Evolutionary conservation across 2,797 vertebrate genomes (phyloP), one percentile per base, ranked within the genome.

Genomic region (Scarus forsteni): DNA sequence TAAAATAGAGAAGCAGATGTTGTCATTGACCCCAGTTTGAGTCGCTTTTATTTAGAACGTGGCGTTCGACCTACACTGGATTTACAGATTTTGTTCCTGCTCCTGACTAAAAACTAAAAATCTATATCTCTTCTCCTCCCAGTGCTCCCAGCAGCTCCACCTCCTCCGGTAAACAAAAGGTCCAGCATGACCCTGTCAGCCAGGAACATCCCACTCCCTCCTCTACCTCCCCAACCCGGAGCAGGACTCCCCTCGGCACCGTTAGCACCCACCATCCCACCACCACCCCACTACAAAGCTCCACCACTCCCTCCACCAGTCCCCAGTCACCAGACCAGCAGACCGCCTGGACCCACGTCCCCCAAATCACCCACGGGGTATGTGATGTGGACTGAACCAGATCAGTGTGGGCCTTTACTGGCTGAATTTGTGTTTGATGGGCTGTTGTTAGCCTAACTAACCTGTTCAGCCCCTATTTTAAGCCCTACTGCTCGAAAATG

Each of bases 291-390:
- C 36, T 76, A 85, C 76, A 96, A 94, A 69, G 88, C 94, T 52
- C 66, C 83, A 0, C 91, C 65, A 8, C 52, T 62, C 0, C 85
- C 83, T 0, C 88, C 89, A 7, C 74, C 79, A 1, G 79, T 94
- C 48, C 94, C 94, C 0, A 92, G 92, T 11, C 96, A 96, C 67
- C 94, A 95, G 1, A 89, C 93, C 9, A 93, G 88, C 72, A 93
- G 93, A 92, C 59, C 62, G 1, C 35, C 48, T 4, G 56, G 48
- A 90, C 61, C 56, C 45, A 79, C 54, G 35, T 66, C 94, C 40
- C 94, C 94, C 66, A 95, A 93, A 75, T 95, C 95, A 14, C n/a
- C 85, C 34, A 55, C 89, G 0, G 91, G 94, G 96, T 97, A 93
- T 0, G 83, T 49, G 59, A 34, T 40, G 11, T 14, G 4, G 3